phyloP scores from a whole-genome alignment of 2,888 invertebrate species.

The Netelia virgata region DNA sequence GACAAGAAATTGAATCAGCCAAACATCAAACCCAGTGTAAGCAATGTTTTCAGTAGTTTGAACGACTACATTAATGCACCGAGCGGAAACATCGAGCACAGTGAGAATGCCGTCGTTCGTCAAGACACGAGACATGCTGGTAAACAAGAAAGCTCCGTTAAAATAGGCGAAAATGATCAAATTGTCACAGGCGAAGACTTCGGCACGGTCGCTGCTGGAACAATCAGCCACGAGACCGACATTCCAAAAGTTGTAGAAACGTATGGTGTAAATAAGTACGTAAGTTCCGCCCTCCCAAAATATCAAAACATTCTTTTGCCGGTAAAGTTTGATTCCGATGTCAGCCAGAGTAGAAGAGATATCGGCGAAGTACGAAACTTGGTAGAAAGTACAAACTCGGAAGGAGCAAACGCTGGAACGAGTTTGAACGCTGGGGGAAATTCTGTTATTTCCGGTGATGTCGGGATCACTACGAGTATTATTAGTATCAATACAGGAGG shows the following conservation, averaged over 20 bases:
- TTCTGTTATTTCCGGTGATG: constrained; percentile 39
- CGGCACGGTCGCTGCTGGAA: neutral
- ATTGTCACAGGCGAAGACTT: constrained; percentile 4
- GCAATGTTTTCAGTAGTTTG: constrained; percentile 88
- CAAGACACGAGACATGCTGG: constrained; percentile 66
- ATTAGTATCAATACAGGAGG: constrained; percentile 8
- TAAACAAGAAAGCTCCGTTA: constrained; percentile 33
- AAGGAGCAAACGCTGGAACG: constrained; percentile 18
- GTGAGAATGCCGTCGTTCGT: constrained; percentile 58
- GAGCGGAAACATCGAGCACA: constrained; percentile 75
- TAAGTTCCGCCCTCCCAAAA: constrained; percentile 62
- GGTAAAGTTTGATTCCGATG: constrained; percentile 72
- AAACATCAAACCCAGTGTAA: constrained; percentile 86
- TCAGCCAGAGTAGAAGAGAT: constrained; percentile 61
- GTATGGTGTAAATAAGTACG: constrained; percentile 1
- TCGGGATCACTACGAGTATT: constrained; percentile 14
- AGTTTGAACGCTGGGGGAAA: constrained; percentile 31
- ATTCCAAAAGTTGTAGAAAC: neutral
- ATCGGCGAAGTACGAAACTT: constrained; percentile 26
- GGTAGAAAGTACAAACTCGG: neutral
- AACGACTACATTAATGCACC: constrained; percentile 87
- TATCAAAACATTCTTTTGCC: constrained; percentile 80
- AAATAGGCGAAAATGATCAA: constrained; percentile 36
- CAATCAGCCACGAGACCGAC: constrained; percentile 19
- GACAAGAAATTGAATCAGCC: constrained; percentile 81